These are phyloP conservation scores for Mellilla xanthometata DNA, from an alignment of 2,888 invertebrate genomes.

Conservation along the genomic window DNA sequence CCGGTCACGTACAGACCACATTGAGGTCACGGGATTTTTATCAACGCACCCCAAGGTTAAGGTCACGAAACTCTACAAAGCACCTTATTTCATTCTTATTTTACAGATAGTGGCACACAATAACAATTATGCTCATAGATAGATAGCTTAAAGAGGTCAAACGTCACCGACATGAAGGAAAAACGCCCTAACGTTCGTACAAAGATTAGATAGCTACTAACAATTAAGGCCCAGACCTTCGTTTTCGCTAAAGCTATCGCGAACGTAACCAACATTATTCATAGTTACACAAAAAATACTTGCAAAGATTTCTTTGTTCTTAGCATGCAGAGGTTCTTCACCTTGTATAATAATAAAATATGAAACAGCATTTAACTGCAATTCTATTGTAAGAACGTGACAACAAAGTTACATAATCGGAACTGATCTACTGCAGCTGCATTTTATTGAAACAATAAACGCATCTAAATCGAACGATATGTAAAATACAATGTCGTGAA, in stretches of 20 bases:
- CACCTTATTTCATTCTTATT: slow-evolving; percentile 6
- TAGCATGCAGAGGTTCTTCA: not conserved
- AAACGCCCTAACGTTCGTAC: not conserved
- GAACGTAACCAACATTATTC: not conserved
- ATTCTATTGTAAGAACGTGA: slow-evolving; percentile 4
- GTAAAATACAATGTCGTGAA: too few relatives aligned
- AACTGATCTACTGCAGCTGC: not conserved
- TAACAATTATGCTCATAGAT: slow-evolving; percentile 3
- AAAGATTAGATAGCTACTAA: not conserved
- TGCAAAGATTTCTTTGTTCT: slow-evolving; percentile 7
- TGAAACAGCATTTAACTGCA: slow-evolving; percentile 3
- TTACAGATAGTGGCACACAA: slow-evolving; percentile 7
- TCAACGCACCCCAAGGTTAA: slow-evolving; percentile 6
- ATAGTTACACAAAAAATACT: not conserved
- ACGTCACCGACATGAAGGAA: not conserved
- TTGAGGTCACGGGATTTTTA: slow-evolving; percentile 14
- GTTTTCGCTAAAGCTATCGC: not conserved
- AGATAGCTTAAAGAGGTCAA: slow-evolving; percentile 6
- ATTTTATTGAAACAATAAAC: not conserved
- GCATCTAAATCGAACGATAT: too few relatives aligned
- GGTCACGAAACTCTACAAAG: slow-evolving; percentile 3
- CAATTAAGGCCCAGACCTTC: not conserved
- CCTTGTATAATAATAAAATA: not conserved
- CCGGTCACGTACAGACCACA: slow-evolving; percentile 10
- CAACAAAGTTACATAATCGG: not conserved